Conservation (phyloP, 2,888 invertebrate genomes). For the Crematogaster levior region DNA sequence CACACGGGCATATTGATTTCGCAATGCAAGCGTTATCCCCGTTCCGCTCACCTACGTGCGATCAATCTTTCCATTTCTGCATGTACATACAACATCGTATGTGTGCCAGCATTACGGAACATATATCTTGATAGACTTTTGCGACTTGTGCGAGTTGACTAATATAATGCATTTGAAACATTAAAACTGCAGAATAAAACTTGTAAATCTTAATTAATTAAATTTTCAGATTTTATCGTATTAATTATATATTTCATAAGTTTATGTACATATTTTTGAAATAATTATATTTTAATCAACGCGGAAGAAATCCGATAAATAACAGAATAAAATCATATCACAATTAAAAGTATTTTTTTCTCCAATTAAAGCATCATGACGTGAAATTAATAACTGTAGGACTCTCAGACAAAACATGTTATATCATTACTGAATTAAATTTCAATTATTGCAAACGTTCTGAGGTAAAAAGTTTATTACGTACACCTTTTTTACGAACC, state of each 20-base stretch:
- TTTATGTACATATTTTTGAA: background rate
- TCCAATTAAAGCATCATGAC: background rate
- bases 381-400: background rate
- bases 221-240: background rate
- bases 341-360: background rate
- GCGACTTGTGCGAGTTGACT: background rate
- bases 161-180: background rate
- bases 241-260: background rate
- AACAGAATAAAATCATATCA: background rate
- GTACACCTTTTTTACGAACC: background rate
- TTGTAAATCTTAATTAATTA: background rate
- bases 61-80: slow-evolving; percentile 36
- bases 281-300: background rate
- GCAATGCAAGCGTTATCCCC: slow-evolving; percentile 46
- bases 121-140: background rate
- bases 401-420: background rate
- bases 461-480: background rate
- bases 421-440: slow-evolving; percentile 8
- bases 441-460: background rate
- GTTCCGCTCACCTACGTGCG: slow-evolving; percentile 12
- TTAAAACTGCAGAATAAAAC: background rate
- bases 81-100: slow-evolving; percentile 9
- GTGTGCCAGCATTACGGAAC: background rate
- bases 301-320: background rate
- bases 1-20: slow-evolving; percentile 48